These are phyloP conservation scores for Acheta domesticus DNA, from an alignment of 2,888 invertebrate genomes.

Conservation along the genomic window DNA sequence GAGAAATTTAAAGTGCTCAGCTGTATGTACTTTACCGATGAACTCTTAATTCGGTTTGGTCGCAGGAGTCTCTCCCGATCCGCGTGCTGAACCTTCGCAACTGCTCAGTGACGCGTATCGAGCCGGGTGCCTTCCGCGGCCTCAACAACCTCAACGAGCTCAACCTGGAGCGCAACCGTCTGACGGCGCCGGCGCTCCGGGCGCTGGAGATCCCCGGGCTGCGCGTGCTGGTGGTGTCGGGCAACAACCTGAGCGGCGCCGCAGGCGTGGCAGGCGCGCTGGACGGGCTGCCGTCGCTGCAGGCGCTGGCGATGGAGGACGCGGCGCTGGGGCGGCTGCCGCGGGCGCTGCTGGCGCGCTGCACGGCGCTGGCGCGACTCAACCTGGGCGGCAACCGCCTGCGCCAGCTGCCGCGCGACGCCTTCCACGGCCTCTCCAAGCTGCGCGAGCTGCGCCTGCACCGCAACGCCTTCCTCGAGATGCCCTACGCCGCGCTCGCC, in stretches of 20 bases:
- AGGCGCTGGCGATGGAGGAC: slow-evolving; percentile 65
- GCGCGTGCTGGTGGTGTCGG: slow-evolving; percentile 66
- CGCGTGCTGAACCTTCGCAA: slow-evolving; percentile 69
- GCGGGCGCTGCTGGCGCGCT: slow-evolving; percentile 67
- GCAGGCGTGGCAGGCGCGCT: slow-evolving; percentile 62
- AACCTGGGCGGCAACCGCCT: slow-evolving; percentile 70
- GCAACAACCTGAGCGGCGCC: slow-evolving; percentile 73
- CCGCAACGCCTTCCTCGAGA: slow-evolving; percentile 67
- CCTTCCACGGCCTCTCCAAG: slow-evolving; percentile 71
- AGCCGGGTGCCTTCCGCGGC: slow-evolving; percentile 68
- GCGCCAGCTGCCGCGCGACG: slow-evolving; percentile 62
- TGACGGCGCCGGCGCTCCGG: slow-evolving; percentile 66
- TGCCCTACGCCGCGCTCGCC: slow-evolving; percentile 74
- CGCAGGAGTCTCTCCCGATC: slow-evolving; percentile 64
- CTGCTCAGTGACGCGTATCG: slow-evolving; percentile 70
- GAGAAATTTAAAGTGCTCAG: too few relatives aligned
- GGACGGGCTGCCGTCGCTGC: slow-evolving; percentile 73
- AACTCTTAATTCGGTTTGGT: background rate
- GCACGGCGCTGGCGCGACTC: slow-evolving; percentile 71
- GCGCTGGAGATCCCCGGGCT: slow-evolving; percentile 74
- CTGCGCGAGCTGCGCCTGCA: slow-evolving; percentile 73
- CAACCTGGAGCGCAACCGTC: slow-evolving; percentile 69
- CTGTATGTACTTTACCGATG: too few relatives aligned
- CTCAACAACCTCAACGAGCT: slow-evolving; percentile 74
- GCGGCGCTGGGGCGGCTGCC: slow-evolving; percentile 68